Conservation (phyloP, 2,888 invertebrate genomes). For the Molanna angustata region DNA sequence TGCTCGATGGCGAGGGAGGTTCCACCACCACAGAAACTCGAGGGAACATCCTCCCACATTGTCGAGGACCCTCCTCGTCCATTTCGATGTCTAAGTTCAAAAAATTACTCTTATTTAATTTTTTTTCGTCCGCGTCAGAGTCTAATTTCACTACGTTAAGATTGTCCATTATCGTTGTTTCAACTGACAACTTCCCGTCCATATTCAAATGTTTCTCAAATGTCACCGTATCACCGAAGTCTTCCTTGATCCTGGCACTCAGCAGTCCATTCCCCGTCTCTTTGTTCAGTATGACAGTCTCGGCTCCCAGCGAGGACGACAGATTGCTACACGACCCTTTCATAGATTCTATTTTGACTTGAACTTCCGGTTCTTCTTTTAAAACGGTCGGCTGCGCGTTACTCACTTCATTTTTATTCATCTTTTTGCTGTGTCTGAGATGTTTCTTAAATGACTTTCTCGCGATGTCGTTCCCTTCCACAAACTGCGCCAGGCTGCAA, state of each 20-base stretch:
- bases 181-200: slow-evolving; percentile 6
- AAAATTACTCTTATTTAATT: slow-evolving; percentile 29
- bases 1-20: slow-evolving; percentile 70
- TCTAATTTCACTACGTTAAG: slow-evolving; percentile 13
- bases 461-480: slow-evolving; percentile 80
- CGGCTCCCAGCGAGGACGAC: slow-evolving; percentile 26
- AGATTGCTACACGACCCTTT: slow-evolving; percentile 36
- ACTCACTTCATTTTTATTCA: slow-evolving; percentile 44
- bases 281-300: slow-evolving; percentile 26
- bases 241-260: slow-evolving; percentile 21
- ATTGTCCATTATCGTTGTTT: slow-evolving; percentile 10
- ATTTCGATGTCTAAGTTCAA: slow-evolving; percentile 24
- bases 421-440: slow-evolving; percentile 46
- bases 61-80: slow-evolving; percentile 22
- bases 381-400: slow-evolving; percentile 41
- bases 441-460: slow-evolving; percentile 69
- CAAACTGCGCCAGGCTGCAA: slow-evolving; percentile 78
- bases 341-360: slow-evolving; percentile 29
- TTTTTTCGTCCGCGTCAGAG: slow-evolving; percentile 3
- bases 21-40: slow-evolving; percentile 72
- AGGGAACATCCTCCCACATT: slow-evolving; percentile 46
- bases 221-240: slow-evolving; percentile 17
- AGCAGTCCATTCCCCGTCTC: slow-evolving; percentile 15
- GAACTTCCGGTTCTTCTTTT: slow-evolving; percentile 41
- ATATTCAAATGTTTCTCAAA: slow-evolving; percentile 10